These are phyloP conservation scores for Phortica variegata DNA, from an alignment of 1,140 invertebrate species.

Conservation along the genomic window DNA sequence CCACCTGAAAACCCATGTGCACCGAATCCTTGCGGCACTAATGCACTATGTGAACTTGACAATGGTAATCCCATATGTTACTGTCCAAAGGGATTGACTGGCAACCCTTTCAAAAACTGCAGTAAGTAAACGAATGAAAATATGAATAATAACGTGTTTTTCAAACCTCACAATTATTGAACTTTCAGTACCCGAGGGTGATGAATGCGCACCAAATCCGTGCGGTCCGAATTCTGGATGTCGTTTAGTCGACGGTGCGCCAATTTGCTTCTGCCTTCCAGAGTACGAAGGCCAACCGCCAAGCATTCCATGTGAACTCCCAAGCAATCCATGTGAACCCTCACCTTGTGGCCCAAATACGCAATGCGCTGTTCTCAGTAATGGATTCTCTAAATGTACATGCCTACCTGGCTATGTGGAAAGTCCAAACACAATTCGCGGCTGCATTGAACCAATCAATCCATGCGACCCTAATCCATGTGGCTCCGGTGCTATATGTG, in stretches of 20 bases:
- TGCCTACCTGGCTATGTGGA: constrained; percentile 81
- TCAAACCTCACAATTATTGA: neutral
- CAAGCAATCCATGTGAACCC: constrained; percentile 74
- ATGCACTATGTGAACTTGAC: constrained; percentile 81
- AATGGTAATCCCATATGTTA: constrained; percentile 85
- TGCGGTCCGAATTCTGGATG: constrained; percentile 83
- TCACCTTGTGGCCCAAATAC: constrained; percentile 88
- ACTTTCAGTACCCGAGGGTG: constrained; percentile 77
- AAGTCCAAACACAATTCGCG: constrained; percentile 82
- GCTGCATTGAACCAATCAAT: constrained; percentile 74
- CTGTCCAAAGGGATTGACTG: constrained; percentile 85
- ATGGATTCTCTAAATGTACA: constrained; percentile 84
- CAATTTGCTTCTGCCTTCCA: constrained; percentile 81
- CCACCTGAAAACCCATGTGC: constrained; percentile 71
- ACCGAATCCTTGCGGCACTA: constrained; percentile 80
- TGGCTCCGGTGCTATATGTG: constrained; percentile 75
- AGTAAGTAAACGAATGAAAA: constrained; percentile 68
- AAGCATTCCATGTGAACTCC: constrained; percentile 59
- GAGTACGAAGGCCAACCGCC: constrained; percentile 87
- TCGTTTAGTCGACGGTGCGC: constrained; percentile 67
- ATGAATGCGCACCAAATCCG: constrained; percentile 78
- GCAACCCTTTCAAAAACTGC: constrained; percentile 88
- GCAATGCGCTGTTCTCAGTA: constrained; percentile 75
- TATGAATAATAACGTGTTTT: too few species aligned
- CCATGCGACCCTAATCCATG: constrained; percentile 81